Evolutionary conservation across 2,888 invertebrate genomes (phyloP), one percentile per base, ranked within the genome.

Genomic region (Tachina fera): DNA sequence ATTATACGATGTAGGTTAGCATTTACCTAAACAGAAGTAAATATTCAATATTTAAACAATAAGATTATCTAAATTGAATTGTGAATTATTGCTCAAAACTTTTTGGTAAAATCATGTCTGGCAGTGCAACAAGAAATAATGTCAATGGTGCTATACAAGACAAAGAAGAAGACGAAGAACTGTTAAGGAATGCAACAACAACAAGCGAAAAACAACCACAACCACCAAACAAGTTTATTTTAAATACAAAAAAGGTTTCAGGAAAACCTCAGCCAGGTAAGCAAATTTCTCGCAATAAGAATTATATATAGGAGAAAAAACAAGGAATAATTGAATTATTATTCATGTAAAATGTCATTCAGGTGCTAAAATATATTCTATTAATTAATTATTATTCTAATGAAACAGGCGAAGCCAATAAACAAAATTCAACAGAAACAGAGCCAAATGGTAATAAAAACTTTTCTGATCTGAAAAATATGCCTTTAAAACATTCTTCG

Each of bases 191-290:
- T 80, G 76, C 39, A 58, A 4, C 82, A 76, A 70, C 79, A 74
- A 56, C 78, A 43, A 67, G 1, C 49, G 19, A 63, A 68, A n/a
- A 67, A 60, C 71, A 80, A 65, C 76, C 75, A 60, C 71, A 80
- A 65, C 76, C 75, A 72, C 71, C 49, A 84, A 84, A 84, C 84
- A 67, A 84, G 84, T 84, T 84, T 84, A 19, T n/a, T 60, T 56
- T 13, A 56, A 70, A 79, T 14, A 56, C 31, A 53, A 63, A 79
- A 79, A 70, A 70, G 68, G 75, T 70, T 65, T 76, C 79, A 31
- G 79, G 65, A 65, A 84, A 81, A 77, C 65, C 67, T 16, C 49
- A 9, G 31, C 45, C 77, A 82, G 74, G 85, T 82, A 65, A 70
- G 49, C 61, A 19, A 56, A 22, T 13, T 47, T 19, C 4, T 61